phyloP scores from a whole-genome alignment of 2,113 vertebrate species.

The Aythya baeri region DNA sequence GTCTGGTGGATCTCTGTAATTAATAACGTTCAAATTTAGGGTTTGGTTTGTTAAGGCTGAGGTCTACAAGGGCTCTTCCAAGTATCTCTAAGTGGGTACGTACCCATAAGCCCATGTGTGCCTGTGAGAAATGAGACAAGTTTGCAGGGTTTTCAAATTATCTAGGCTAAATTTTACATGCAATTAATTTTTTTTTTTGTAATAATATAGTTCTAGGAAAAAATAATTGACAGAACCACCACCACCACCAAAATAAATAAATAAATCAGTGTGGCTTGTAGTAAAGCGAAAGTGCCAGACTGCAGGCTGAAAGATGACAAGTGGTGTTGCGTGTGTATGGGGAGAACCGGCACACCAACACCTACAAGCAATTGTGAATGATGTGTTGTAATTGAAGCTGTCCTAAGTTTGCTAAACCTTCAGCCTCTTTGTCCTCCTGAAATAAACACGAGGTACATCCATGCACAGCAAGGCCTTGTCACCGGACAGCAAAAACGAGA shows the following conservation, averaged over 20 bases:
- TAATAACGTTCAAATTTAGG: neutral
- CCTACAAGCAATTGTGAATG: conserved; percentile 6
- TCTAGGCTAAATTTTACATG: neutral
- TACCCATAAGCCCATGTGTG: neutral
- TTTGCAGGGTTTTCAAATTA: neutral
- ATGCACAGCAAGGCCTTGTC: neutral
- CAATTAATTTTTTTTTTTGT: neutral
- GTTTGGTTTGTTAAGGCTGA: neutral
- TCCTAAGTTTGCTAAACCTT: neutral
- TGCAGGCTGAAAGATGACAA: neutral
- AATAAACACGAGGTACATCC: neutral
- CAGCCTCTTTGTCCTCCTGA: neutral
- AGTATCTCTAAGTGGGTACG: neutral
- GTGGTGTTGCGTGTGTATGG: rapidly evolving
- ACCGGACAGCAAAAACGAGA: neutral
- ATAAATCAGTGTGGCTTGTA: neutral
- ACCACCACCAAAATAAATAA: neutral
- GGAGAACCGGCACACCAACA: neutral
- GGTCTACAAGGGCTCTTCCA: neutral
- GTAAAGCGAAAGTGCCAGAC: neutral
- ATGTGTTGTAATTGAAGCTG: neutral
- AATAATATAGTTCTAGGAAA: neutral
- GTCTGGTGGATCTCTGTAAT: neutral
- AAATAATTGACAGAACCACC: neutral
- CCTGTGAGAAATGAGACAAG: neutral